Base-by-base conservation (phyloP, 1,140 invertebrate genomes). In the Monomorium pharaonis region DNA sequence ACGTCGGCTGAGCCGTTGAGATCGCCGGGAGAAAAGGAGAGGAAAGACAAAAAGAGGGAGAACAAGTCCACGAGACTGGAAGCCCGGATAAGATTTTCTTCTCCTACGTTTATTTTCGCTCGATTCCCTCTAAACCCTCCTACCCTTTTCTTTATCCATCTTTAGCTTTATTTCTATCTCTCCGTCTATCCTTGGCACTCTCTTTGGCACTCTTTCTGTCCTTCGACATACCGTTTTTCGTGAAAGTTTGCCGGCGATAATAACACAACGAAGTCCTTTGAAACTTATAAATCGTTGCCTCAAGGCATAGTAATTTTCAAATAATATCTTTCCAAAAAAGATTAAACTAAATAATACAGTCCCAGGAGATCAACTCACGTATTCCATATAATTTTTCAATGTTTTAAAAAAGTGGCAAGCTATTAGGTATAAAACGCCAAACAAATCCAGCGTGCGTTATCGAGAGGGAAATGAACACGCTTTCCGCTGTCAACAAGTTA, bases 41-140 rank as follows among this genome's bases (percentile, higher is more conserved):
- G 76, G 84, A 84, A 83, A 62, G 84, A 88, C 88, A 92, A 85
- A 90, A 89, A 86, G 89, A 86, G 90, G 89, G 85, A 87, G 86
- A 70, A 84, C 81, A 62, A 85, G 78, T 70, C 78, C 84, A 89
- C 81, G 88, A 87, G 89, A 92, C 88, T 90, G 80, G 84, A 92
- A 91, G 84, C 87, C 76, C 75, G 93, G 91, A 93, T 92, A 92
- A 94, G 93, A 93, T 93, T 94, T 94, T 92, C 90, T 92, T 91
- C 89, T 87, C 86, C 83, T 85, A 69, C 88, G 87, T 92, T 93
- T 93, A 93, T 93, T 94, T 92, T 93, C 92, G 14, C 75, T 89
- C 89, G 80, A 77, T 54, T 81, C 85, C 76, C 65, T 83, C 67
- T 74, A 76, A 63, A 81, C 62, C 27, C 74, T 69, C 44, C 24